Evolutionary conservation across 2,797 vertebrate species (phyloP).

Genomic region (Epinephelus coioides): DNA sequence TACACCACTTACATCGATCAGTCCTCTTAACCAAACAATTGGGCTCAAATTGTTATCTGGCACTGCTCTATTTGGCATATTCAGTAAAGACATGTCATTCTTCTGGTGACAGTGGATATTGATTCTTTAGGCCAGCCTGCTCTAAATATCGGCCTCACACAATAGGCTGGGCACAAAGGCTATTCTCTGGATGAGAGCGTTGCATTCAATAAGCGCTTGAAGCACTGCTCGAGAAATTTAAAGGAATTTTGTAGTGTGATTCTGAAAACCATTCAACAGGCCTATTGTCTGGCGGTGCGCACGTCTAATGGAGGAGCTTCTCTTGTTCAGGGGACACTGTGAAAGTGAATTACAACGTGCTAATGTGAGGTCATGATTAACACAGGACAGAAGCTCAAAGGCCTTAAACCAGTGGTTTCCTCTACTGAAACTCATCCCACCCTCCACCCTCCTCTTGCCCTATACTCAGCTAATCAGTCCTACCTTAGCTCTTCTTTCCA

Average conservation of each 20-base stretch:
- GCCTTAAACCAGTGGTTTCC: conserved; percentile 18
- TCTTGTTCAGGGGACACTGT: conserved; percentile 42
- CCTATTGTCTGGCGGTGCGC: conserved; percentile 49
- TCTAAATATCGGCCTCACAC: conserved; percentile 74
- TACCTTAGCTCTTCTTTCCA: conserved; percentile 68
- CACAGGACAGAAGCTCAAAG: conserved; percentile 37
- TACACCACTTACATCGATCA: conserved; percentile 55
- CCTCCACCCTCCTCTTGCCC: background rate
- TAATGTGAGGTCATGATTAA: conserved; percentile 62
- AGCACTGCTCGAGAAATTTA: conserved; percentile 50
- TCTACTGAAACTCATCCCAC: background rate
- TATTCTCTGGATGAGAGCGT: conserved; percentile 64
- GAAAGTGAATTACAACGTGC: conserved; percentile 49
- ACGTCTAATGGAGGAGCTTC: conserved; percentile 51
- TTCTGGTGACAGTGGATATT: conserved; percentile 77
- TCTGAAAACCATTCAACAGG: conserved; percentile 55
- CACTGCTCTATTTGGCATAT: conserved; percentile 69
- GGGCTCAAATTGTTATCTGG: conserved; percentile 66
- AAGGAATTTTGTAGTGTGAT: conserved; percentile 51
- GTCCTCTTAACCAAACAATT: conserved; percentile 60
- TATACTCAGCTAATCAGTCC: conserved; percentile 63
- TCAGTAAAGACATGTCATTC: conserved; percentile 76
- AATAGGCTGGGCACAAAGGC: conserved; percentile 69
- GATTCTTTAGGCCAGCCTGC: conserved; percentile 72
- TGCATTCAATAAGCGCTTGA: conserved; percentile 57